Evolutionary conservation across 2,888 invertebrate genomes (phyloP).

Genomic region (Phyto melanocephala): DNA sequence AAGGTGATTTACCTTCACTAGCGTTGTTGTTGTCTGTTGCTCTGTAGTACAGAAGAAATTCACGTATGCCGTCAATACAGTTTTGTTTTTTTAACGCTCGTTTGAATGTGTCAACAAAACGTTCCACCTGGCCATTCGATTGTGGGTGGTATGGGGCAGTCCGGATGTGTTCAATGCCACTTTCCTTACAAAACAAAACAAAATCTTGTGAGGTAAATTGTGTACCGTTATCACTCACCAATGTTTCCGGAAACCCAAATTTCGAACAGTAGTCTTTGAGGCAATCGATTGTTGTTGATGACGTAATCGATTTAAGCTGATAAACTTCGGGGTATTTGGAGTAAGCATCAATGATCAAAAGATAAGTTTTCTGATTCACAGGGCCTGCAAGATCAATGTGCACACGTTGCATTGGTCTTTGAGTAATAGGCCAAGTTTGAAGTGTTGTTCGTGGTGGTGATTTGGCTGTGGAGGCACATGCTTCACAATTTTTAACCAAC

Average conservation of each 20-base stretch:
- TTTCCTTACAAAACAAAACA: neutral
- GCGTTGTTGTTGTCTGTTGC: neutral
- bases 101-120: slow-evolving; percentile 18
- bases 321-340: slow-evolving; percentile 51
- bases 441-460: slow-evolving; percentile 11
- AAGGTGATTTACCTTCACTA: neutral
- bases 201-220: slow-evolving; percentile 1
- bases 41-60: neutral
- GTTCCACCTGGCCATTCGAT: slow-evolving; percentile 16
- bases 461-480: slow-evolving; percentile 42
- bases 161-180: slow-evolving; percentile 13
- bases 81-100: neutral
- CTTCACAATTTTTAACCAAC: slow-evolving; percentile 30
- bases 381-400: slow-evolving; percentile 50
- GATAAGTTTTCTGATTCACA: slow-evolving; percentile 26
- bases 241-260: neutral
- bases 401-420: slow-evolving; percentile 38
- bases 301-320: slow-evolving; percentile 46
- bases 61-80: neutral
- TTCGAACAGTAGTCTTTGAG: neutral
- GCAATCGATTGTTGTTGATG: neutral
- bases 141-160: too few relatives aligned
- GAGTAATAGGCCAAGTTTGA: slow-evolving; percentile 30
- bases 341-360: slow-evolving; percentile 43
- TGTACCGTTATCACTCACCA: slow-evolving; percentile 6